These are phyloP conservation scores for Tympanoctomys barrerae DNA, from an alignment of 2,797 vertebrate species.

Conservation along the genomic window DNA sequence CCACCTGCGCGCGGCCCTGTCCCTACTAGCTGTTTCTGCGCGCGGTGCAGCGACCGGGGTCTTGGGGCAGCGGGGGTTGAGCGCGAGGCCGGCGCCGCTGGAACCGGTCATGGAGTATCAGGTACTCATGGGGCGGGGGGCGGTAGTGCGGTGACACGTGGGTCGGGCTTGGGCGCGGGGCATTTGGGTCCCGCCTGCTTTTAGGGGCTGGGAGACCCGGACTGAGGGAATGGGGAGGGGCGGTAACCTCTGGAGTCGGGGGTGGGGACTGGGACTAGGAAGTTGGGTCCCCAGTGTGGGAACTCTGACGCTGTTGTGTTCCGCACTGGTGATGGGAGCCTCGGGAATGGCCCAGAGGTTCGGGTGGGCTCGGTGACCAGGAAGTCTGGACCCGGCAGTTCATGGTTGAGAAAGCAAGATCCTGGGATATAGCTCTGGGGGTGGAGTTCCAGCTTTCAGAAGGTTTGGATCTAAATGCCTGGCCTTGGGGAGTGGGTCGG, in stretches of 20 bases:
- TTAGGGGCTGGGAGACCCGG: neutral
- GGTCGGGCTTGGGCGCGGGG: neutral
- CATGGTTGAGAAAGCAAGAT: neutral
- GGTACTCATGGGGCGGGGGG: constrained; percentile 32
- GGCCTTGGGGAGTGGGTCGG: neutral
- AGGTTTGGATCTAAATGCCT: neutral
- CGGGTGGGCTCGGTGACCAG: neutral
- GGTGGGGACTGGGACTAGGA: neutral
- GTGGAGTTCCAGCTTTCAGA: neutral
- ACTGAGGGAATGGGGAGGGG: neutral
- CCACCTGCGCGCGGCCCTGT: constrained; percentile 16
- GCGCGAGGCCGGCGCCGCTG: constrained; percentile 77
- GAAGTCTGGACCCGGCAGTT: neutral
- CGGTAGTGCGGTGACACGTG: constrained; percentile 46
- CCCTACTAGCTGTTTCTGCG: constrained; percentile 39
- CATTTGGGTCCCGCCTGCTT: neutral
- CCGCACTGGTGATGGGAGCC: neutral
- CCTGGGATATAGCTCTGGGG: neutral
- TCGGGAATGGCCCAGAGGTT: neutral
- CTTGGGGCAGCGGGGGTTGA: constrained; percentile 48
- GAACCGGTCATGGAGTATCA: constrained; percentile 79
- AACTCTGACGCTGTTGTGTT: neutral
- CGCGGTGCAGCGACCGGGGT: neutral
- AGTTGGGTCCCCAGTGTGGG: neutral
- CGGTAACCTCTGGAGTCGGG: neutral